These are phyloP conservation scores for Drosophila emarginata DNA, from an alignment of 2,888 invertebrate genomes.

Conservation along the genomic window DNA sequence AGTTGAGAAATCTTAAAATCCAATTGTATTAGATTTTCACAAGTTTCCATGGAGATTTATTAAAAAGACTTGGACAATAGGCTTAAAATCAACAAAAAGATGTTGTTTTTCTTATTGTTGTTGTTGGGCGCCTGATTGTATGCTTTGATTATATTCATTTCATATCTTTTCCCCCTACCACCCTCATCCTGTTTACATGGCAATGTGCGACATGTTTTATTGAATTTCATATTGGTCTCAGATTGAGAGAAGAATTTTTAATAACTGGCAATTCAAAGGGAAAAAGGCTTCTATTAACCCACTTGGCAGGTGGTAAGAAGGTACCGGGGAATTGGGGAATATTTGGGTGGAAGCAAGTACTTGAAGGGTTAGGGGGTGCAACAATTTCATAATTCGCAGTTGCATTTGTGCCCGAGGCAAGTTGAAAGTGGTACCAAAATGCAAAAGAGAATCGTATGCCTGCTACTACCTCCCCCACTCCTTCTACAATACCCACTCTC, in stretches of 20 bases:
- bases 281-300: neutral
- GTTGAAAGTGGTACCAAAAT: conserved; percentile 12
- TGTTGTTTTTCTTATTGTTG: neutral
- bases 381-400: conserved; percentile 33
- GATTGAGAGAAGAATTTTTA: conserved; percentile 30
- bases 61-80: neutral
- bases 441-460: conserved; percentile 15
- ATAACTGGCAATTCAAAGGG: conserved; percentile 27
- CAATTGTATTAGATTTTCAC: neutral
- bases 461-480: neutral
- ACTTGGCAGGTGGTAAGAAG: neutral
- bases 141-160: conserved; percentile 19
- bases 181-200: neutral
- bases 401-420: conserved; percentile 10
- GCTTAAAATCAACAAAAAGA: neutral
- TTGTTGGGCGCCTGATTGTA: conserved; percentile 7
- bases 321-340: too few relatives aligned
- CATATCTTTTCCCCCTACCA: neutral
- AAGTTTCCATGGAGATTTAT: neutral
- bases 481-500: neutral
- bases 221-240: conserved; percentile 23
- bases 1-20: too few relatives aligned
- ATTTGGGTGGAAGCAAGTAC: neutral
- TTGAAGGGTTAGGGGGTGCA: conserved; percentile 8
- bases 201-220: conserved; percentile 14